Conservation (phyloP, 2,888 invertebrate genomes). For the Phortica okadai region DNA sequence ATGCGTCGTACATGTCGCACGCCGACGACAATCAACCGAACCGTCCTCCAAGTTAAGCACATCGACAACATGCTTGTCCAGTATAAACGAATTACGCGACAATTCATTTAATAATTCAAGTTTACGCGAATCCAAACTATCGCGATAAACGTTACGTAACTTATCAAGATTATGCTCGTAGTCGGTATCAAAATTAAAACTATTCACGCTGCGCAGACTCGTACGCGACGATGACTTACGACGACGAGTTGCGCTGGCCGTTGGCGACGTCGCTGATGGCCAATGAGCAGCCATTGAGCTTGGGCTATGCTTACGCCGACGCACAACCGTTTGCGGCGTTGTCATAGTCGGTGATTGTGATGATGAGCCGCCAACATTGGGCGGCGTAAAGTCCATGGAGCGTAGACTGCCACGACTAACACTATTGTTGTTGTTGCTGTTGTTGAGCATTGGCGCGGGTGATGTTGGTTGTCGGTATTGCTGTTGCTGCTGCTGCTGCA, state of each 20-base stretch:
- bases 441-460: conserved; percentile 12
- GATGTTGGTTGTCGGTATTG: conserved; percentile 35
- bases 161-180: conserved; percentile 74
- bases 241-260: conserved; percentile 16
- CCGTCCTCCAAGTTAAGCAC: conserved; percentile 73
- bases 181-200: conserved; percentile 67
- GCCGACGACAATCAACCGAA: conserved; percentile 47
- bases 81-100: conserved; percentile 71
- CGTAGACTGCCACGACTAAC: background rate
- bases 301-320: conserved; percentile 60
- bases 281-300: conserved; percentile 42
- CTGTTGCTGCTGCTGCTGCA: conserved; percentile 19
- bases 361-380: background rate
- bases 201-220: conserved; percentile 54
- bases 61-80: conserved; percentile 67
- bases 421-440: background rate
- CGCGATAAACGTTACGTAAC: conserved; percentile 74
- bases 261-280: background rate
- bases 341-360: conserved; percentile 27
- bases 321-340: conserved; percentile 62
- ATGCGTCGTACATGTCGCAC: background rate
- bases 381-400: conserved; percentile 41
- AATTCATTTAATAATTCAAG: conserved; percentile 72
- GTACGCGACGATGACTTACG: conserved; percentile 55
- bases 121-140: conserved; percentile 75